Base-by-base conservation (phyloP, 2,113 vertebrate genomes). In the Dromas ardeola region DNA sequence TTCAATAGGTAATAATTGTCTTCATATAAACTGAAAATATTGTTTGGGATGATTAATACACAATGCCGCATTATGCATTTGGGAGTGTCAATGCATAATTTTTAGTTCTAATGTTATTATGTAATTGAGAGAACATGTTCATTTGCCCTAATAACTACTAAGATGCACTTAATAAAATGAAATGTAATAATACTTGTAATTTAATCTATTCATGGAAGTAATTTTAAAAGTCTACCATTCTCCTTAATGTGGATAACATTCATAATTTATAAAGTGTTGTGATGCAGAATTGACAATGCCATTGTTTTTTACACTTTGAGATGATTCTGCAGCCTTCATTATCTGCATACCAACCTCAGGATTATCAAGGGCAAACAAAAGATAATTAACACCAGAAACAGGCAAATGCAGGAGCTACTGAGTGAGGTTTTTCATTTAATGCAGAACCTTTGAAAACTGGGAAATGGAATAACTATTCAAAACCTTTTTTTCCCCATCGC, bases 311-410 rank as follows among this genome's bases (percentile, higher is more conserved):
- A 98, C 97, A 99, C 98, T 98, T 98, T 98, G 98, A 97, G 97
- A 98, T 99, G 98, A 99, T 99, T 99, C 98, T 98, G 96, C 98
- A 98, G 98, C 97, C 98, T 99, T 99, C 98, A 98, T 99, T 99
- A 99, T 98, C 97, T 98, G 98, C 98, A 98, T 98, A 98, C 98
- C 98, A 98, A 99, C 99, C 98, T 98, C 97, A 95, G 98, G 98
- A 99, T 99, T 99, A 99, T 99, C 98, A 98, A 99, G 99, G 98
- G 99, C 99, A 99, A 99, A 99, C 99, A 99, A 99, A 99, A 99
- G 99, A 99, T 99, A 99, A 99, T 99, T 99, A 99, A 99, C 98
- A 98, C 95, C 97, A 98, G 98, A 98, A 98, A 98, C 97, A 97
- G 98, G 98, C 95, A 98, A 98, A 98, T 97, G 98, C 98, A 97